A percentile compares a stretch with the other conserved stretches of the same genome.
Conservation (phyloP, 2,888 invertebrate species). For the Shargacucullia verbasci region DNA sequence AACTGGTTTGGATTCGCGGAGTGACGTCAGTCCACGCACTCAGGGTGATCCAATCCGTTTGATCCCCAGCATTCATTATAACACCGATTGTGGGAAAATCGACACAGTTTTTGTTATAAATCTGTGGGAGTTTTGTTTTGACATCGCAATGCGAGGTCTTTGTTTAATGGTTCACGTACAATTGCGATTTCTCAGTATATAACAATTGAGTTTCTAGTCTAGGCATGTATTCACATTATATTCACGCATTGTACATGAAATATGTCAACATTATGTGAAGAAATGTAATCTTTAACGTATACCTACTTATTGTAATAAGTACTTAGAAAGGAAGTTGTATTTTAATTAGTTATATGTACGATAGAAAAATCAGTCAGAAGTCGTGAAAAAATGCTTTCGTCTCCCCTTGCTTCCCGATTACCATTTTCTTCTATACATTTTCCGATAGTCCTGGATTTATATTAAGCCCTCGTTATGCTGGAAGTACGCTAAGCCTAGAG, state of each 20-base stretch:
- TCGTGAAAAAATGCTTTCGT: too few relatives aligned
- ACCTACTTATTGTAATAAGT: neutral
- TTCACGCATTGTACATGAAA: slow-evolving; percentile 14
- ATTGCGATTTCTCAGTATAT: slow-evolving; percentile 40
- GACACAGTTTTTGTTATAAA: slow-evolving; percentile 84
- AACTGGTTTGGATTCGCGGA: slow-evolving; percentile 62
- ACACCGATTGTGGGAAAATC: slow-evolving; percentile 86
- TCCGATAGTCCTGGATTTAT: too few relatives aligned
- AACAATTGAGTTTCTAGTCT: slow-evolving; percentile 45
- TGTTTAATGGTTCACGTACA: slow-evolving; percentile 62
- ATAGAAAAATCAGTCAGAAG: too few relatives aligned
- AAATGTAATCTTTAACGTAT: slow-evolving; percentile 7
- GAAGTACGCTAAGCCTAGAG: too few relatives aligned
- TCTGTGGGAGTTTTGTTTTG: slow-evolving; percentile 86
- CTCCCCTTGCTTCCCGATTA: too few relatives aligned
- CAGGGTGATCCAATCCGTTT: slow-evolving; percentile 80
- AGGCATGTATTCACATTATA: slow-evolving; percentile 14
- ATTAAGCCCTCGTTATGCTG: too few relatives aligned
- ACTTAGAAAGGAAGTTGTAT: neutral
- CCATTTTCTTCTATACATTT: too few relatives aligned
- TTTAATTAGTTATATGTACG: too few relatives aligned
- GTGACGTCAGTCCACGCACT: slow-evolving; percentile 73
- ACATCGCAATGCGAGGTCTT: slow-evolving; percentile 69
- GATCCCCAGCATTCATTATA: slow-evolving; percentile 80
- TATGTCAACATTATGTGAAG: slow-evolving; percentile 16